These are phyloP conservation scores for Ornithorhynchus anatinus DNA, from an alignment of 2,113 vertebrate genomes.

Conservation along the genomic window DNA sequence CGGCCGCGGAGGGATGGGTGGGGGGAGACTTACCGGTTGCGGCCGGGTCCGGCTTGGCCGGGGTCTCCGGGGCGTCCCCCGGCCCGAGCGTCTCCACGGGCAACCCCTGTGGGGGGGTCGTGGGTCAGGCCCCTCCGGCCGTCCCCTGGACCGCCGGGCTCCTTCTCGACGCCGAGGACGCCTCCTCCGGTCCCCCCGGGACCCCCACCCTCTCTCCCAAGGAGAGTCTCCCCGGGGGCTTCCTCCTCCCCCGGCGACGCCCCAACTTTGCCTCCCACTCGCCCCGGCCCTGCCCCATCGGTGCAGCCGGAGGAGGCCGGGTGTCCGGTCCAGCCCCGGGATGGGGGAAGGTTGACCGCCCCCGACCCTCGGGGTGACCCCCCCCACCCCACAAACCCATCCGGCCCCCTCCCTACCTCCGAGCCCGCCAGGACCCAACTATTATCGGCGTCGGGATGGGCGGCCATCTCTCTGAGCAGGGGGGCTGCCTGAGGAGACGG, in stretches of 20 bases:
- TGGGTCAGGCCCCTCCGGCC: not conserved
- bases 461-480: no score
- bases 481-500: no score
- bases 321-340: not conserved
- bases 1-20: no score
- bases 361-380: not conserved
- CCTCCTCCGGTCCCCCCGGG: not conserved
- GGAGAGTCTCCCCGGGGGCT: not conserved
- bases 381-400: not conserved
- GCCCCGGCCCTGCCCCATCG: not conserved
- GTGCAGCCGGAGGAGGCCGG: not conserved
- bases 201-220: not conserved
- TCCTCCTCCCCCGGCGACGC: not conserved
- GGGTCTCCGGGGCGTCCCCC: accelerated
- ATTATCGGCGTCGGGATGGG: conserved; percentile 58
- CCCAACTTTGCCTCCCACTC: not conserved
- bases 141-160: not conserved
- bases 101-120: not conserved
- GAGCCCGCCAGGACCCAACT: conserved; percentile 64
- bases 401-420: conserved; percentile 52
- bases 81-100: not conserved
- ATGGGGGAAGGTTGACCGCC: not conserved
- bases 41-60: not conserved
- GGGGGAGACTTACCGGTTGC: no score
- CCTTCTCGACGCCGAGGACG: not conserved